These are phyloP conservation scores for Linepithema humile DNA, from an alignment of 1,140 invertebrate species.

Conservation along the genomic window DNA sequence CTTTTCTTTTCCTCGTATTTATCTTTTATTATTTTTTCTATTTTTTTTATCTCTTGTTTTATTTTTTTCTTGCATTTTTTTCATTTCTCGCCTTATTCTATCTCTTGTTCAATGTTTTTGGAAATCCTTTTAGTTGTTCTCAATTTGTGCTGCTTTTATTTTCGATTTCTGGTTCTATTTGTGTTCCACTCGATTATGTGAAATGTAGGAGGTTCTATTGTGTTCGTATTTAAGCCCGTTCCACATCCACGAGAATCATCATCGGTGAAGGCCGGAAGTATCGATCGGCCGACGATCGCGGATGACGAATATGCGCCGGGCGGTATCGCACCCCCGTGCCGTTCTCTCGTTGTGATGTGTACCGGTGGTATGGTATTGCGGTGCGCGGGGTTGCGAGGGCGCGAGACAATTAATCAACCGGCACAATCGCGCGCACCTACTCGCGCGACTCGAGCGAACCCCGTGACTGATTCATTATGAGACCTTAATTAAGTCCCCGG, in stretches of 20 bases:
- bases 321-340: slow-evolving; percentile 27
- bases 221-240: background rate
- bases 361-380: background rate
- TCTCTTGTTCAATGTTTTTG: slow-evolving; percentile 15
- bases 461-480: slow-evolving; percentile 81
- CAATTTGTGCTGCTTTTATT: background rate
- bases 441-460: slow-evolving; percentile 45
- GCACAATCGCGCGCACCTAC: slow-evolving; percentile 68
- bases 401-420: slow-evolving; percentile 77
- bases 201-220: background rate
- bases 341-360: background rate
- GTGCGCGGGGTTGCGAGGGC: background rate
- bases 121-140: too few relatives aligned
- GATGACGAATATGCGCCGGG: slow-evolving; percentile 56
- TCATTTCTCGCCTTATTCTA: background rate
- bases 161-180: background rate
- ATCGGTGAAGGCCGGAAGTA: slow-evolving; percentile 34
- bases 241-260: slow-evolving; percentile 7
- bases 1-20: background rate
- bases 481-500: slow-evolving; percentile 77
- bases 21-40: background rate
- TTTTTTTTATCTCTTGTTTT: background rate
- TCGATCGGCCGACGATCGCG: slow-evolving; percentile 55
- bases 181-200: background rate
- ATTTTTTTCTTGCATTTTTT: background rate